Conservation (phyloP, 2,797 vertebrate species). For the Sebastes vulpes region DNA sequence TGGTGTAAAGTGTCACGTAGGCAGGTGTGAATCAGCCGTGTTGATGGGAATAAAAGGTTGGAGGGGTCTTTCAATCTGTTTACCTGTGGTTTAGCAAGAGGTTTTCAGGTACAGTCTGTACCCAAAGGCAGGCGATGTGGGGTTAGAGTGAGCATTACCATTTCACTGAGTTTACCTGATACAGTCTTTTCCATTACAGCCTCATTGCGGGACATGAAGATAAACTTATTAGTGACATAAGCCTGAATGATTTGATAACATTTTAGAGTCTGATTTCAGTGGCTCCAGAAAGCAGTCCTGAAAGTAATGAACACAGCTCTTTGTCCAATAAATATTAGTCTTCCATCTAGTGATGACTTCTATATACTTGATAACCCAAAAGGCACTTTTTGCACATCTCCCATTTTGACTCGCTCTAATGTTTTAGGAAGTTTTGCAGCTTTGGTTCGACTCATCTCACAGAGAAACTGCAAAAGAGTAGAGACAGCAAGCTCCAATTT, state of each 20-base stretch:
- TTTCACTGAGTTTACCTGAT: constrained; percentile 12
- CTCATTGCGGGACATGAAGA: not conserved
- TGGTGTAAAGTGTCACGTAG: constrained; percentile 37
- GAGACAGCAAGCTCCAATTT: constrained; percentile 47
- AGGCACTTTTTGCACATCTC: not conserved
- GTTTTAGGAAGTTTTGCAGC: constrained; percentile 39
- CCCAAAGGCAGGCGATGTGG: not conserved
- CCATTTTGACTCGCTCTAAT: constrained; percentile 9
- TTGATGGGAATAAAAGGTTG: constrained; percentile 37
- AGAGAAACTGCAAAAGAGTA: constrained; percentile 9
- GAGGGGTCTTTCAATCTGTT: constrained; percentile 33
- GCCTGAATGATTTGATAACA: not conserved
- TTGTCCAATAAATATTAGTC: not conserved
- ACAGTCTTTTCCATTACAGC: not conserved
- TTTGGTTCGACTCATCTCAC: constrained; percentile 27
- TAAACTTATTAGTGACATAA: not conserved
- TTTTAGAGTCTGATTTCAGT: not conserved
- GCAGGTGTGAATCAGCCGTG: constrained; percentile 27
- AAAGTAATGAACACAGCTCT: not conserved
- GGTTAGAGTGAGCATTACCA: constrained; percentile 4
- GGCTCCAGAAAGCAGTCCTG: not conserved
- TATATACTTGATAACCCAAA: constrained; percentile 19
- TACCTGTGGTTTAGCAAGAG: constrained; percentile 24
- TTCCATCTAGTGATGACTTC: not conserved
- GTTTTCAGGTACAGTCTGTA: constrained; percentile 11